Percentiles rank a stretch among this genome's conserved stretches.
These are phyloP conservation scores for Xiphophorus hellerii DNA, from an alignment of 2,113 vertebrate genomes.

Conservation along the genomic window DNA sequence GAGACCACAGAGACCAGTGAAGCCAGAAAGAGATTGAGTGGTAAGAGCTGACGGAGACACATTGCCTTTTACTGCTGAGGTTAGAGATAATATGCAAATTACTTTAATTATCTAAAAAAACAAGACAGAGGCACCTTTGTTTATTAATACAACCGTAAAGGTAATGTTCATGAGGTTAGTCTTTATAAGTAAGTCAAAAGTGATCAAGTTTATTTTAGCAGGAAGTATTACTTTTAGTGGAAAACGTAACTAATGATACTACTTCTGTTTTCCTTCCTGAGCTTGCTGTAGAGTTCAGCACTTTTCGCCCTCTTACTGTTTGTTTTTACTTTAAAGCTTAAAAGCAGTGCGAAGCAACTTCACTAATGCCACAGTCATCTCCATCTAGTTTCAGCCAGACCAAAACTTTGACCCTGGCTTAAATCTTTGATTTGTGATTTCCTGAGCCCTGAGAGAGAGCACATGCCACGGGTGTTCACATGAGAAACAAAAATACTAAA, in stretches of 20 bases:
- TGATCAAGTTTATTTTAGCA: not conserved
- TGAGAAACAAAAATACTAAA: conserved; percentile 42
- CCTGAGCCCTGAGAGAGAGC: conserved; percentile 33
- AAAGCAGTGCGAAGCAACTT: not conserved
- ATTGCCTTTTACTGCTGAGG: not conserved
- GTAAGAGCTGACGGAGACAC: not conserved
- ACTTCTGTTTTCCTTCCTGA: not conserved
- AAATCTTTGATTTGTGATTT: conserved; percentile 55
- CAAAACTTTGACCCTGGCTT: conserved; percentile 11
- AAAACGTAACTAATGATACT: not conserved
- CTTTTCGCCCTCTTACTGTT: not conserved
- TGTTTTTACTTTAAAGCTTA: not conserved
- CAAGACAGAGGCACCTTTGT: no score
- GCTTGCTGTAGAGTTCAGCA: not conserved
- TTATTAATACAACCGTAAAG: not conserved
- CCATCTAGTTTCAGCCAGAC: not conserved
- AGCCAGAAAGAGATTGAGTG: not conserved
- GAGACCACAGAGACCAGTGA: conserved; percentile 5
- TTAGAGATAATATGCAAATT: not conserved
- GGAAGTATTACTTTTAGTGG: not conserved
- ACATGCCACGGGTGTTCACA: conserved; percentile 11
- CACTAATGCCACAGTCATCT: not conserved
- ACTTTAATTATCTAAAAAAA: not conserved
- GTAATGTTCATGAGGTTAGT: not conserved
- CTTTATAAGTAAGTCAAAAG: not conserved